Evolutionary conservation across 2,113 vertebrate genomes (phyloP).

Genomic region (Neofelis nebulosa): DNA sequence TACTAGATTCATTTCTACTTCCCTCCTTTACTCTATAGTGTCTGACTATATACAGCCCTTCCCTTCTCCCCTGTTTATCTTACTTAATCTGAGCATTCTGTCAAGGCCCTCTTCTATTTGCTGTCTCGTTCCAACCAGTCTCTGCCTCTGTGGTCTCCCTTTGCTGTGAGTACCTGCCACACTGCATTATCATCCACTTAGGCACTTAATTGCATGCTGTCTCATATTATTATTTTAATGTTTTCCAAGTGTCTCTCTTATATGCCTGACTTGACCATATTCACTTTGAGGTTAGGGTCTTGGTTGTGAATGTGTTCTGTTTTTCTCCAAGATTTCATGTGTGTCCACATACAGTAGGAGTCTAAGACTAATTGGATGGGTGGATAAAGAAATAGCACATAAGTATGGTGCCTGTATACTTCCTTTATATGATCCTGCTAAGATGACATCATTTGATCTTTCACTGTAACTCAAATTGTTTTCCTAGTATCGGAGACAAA

Average conservation of each 20-base stretch:
- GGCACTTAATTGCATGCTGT: background rate
- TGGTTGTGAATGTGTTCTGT: background rate
- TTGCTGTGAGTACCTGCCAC: background rate
- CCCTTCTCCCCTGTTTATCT: no score
- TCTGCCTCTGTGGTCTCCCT: background rate
- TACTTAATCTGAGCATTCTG: background rate
- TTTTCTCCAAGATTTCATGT: background rate
- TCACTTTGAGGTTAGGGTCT: background rate
- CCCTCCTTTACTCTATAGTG: background rate
- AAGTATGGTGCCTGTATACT: background rate
- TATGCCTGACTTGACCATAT: background rate
- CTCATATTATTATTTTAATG: background rate
- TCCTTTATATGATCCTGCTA: background rate
- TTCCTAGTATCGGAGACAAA: background rate
- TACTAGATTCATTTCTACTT: background rate
- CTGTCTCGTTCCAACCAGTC: background rate
- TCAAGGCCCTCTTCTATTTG: background rate
- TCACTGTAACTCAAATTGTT: background rate
- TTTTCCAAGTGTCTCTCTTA: constrained; percentile 4
- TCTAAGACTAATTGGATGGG: background rate
- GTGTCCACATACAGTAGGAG: background rate
- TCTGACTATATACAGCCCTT: background rate
- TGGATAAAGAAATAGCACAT: background rate
- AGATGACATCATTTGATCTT: background rate
- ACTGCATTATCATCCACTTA: background rate